Evolutionary conservation across 2,113 vertebrate genomes (phyloP), one percentile per base, ranked within the genome.

Genomic region (Anarrhichthys ocellatus): DNA sequence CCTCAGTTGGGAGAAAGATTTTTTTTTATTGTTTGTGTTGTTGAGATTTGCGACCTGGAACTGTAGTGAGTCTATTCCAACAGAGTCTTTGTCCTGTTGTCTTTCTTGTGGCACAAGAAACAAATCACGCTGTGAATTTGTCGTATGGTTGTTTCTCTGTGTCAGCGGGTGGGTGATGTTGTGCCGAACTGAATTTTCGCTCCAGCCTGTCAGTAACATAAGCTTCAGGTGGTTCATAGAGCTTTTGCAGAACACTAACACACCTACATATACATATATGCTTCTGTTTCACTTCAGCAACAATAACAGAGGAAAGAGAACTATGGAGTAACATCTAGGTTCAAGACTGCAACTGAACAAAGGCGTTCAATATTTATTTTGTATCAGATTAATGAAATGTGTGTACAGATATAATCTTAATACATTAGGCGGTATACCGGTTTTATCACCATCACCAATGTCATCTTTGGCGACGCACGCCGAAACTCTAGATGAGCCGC

Each of bases 141-240:
- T 67, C 15, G 67, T 29, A 54, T 36, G 50, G 9, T 36, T 56
- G 61, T 76, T 24, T 80, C 36, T 63, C 9, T 48, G 40, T 56
- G 48, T 65, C 80, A 78, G 81, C 64, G 56, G 65, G 76, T 81
- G 80, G 62, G 79, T 69, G 76, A 46, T 80, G 52, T 56, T 78
- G 63, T 9, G 59, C 63, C 73, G 38, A 65, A 46, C 73, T 82
- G 66, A 73, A 42, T 71, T 78, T 77, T 85, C 75, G 85, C 56
- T 79, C 58, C 67, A 81, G 62, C 27, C 73, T 89, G 71, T 52
- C 82, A 78, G 52, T 29, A 80, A 77, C 69, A 65, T 66, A 46
- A 83, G 70, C 83, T 59, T 82, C 59, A 46, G 82, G 85, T 83
- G 72, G 62, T 76, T 84, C 66, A 68, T 69, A 87, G 24, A 85